Evolutionary conservation across 2,888 invertebrate species (phyloP).

Genomic region (Plagodis pulveraria): DNA sequence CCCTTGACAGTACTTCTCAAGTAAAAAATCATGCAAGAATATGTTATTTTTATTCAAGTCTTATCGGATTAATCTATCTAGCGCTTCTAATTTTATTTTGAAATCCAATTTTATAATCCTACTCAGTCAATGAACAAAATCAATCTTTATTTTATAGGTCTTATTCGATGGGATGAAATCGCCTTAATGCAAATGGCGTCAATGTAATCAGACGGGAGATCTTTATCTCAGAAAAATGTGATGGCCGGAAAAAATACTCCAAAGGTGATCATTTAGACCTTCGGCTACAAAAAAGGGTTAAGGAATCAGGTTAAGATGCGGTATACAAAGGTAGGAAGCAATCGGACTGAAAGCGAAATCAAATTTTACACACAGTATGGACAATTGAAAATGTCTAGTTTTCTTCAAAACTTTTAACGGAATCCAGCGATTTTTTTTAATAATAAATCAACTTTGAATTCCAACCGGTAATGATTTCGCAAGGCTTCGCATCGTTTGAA

Average conservation of each 20-base stretch:
- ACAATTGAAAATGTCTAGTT: neutral
- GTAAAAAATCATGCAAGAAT: conserved; percentile 13
- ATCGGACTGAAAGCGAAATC: conserved; percentile 28
- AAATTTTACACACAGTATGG: conserved; percentile 14
- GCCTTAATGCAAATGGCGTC: conserved; percentile 28
- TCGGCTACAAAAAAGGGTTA: conserved; percentile 25
- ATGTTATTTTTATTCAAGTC: conserved; percentile 13
- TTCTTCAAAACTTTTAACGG: too few relatives aligned
- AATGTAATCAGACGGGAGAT: conserved; percentile 27
- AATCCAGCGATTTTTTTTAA: too few relatives aligned
- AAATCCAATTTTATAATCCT: conserved; percentile 20
- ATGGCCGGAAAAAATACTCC: conserved; percentile 21
- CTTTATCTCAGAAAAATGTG: conserved; percentile 29
- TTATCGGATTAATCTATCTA: conserved; percentile 23
- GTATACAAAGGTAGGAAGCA: conserved; percentile 30
- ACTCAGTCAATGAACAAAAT: conserved; percentile 18
- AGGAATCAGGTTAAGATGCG: conserved; percentile 30
- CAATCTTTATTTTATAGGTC: conserved; percentile 26
- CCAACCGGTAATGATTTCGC: too few relatives aligned
- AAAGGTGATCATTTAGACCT: conserved; percentile 27
- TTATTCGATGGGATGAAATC: conserved; percentile 25
- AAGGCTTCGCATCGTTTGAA: too few relatives aligned
- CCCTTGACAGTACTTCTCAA: conserved; percentile 27
- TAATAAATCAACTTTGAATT: too few relatives aligned
- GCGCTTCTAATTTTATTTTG: conserved; percentile 20